A percentile compares a stretch with the other conserved stretches of the same genome.
Conservation (phyloP, 23 tunicate species). For the Halocynthia roretzi region DNA sequence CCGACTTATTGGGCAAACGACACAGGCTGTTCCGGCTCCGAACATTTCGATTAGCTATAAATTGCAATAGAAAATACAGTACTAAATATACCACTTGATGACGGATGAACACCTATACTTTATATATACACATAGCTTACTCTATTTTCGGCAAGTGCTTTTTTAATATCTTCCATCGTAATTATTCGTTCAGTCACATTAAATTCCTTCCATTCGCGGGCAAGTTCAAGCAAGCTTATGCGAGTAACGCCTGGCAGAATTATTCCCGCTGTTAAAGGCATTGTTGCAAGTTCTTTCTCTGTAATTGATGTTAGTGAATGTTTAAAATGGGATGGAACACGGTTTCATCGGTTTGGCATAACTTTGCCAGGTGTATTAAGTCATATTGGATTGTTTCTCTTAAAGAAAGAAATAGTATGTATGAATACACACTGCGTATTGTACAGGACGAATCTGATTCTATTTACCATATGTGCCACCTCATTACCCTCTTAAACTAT, state of each 20-base stretch:
- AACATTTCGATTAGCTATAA: conserved; percentile 83
- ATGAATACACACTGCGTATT: background rate
- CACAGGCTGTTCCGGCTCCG: conserved; percentile 99
- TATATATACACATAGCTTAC: conserved; percentile 25
- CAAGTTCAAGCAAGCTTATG: conserved; percentile 57
- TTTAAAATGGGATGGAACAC: background rate
- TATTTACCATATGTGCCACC: too few relatives aligned
- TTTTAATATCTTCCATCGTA: conserved; percentile 80
- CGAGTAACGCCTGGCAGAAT: conserved; percentile 97
- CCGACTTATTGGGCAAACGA: conserved; percentile 83
- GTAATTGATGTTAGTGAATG: background rate
- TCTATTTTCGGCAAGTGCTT: conserved; percentile 75
- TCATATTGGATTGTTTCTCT: background rate
- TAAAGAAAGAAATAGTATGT: background rate
- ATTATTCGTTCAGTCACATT: conserved; percentile 71
- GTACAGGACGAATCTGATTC: too few relatives aligned
- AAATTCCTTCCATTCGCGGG: conserved; percentile 77
- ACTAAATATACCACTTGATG: background rate
- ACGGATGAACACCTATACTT: background rate
- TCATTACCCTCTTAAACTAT: too few relatives aligned
- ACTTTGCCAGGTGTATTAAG: too few relatives aligned
- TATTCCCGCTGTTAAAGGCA: conserved; percentile 82
- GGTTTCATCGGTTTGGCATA: too few relatives aligned
- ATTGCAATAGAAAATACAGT: background rate
- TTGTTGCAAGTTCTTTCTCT: conserved; percentile 94